phyloP scores from a whole-genome alignment of 2,797 vertebrate species.

The Scyliorhinus canicula region DNA sequence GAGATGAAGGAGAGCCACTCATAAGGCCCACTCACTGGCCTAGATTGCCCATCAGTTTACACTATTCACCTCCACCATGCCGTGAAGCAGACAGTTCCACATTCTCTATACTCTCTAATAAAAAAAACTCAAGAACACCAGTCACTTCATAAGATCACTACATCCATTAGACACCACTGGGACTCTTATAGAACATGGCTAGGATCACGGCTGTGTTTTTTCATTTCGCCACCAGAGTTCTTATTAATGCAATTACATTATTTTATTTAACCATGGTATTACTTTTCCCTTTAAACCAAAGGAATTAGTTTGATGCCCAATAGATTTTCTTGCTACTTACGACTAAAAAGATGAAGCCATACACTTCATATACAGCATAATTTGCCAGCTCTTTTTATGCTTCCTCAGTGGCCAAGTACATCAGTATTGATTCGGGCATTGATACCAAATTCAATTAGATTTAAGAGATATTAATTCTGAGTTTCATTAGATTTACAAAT shows the following conservation, averaged over 20 bases:
- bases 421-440: constrained; percentile 16
- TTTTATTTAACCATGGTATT: neutral
- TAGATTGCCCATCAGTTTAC: too few relatives aligned
- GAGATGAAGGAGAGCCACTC: too few relatives aligned
- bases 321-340: neutral
- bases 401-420: neutral
- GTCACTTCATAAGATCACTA: neutral
- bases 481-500: neutral
- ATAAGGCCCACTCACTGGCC: too few relatives aligned
- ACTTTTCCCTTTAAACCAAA: neutral
- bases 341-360: constrained; percentile 4
- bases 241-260: neutral
- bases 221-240: neutral
- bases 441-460: constrained; percentile 4
- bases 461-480: neutral
- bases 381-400: neutral
- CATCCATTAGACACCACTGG: neutral
- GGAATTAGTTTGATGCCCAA: neutral
- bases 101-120: neutral
- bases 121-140: neutral
- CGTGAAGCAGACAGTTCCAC: neutral
- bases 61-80: neutral
- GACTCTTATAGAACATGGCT: neutral
- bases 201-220: neutral
- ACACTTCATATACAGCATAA: neutral